phyloP scores from a whole-genome alignment of 1,140 invertebrate genomes.

The Drosophila willistoni region DNA sequence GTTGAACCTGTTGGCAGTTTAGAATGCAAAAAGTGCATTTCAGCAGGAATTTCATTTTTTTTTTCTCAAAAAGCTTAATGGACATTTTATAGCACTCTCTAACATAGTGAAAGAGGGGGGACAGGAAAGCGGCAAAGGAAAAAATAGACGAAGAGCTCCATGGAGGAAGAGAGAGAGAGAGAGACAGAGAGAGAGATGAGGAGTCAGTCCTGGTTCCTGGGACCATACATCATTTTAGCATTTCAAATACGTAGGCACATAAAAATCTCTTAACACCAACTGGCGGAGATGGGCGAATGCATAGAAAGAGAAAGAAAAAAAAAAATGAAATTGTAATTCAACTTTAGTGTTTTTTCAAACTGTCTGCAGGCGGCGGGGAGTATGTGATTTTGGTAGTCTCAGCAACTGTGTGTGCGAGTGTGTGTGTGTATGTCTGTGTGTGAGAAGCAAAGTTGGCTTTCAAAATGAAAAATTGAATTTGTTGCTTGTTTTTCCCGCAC shows the following conservation, averaged over 20 bases:
- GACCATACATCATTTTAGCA: conserved; percentile 62
- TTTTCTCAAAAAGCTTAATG: conserved; percentile 60
- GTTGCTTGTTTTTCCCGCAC: conserved; percentile 19
- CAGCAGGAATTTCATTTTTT: conserved; percentile 45
- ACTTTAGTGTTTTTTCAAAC: conserved; percentile 56
- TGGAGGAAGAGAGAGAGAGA: too few relatives aligned
- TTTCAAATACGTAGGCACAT: conserved; percentile 69
- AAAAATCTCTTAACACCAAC: conserved; percentile 61
- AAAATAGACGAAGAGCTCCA: conserved; percentile 3
- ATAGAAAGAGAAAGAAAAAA: conserved; percentile 33
- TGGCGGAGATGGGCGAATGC: conserved; percentile 27
- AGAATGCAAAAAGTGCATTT: conserved; percentile 59
- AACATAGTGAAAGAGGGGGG: neutral
- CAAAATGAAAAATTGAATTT: conserved; percentile 65
- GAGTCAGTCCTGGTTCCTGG: conserved; percentile 23
- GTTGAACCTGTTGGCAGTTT: conserved; percentile 50
- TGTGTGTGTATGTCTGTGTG: neutral
- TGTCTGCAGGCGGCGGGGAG: conserved; percentile 32
- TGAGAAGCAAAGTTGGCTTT: conserved; percentile 26
- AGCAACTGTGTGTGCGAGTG: neutral
- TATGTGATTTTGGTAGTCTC: conserved; percentile 6
- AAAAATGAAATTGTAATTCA: conserved; percentile 55
- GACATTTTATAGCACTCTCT: conserved; percentile 57
- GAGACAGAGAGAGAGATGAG: neutral
- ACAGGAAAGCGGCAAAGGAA: neutral